Base-by-base conservation (phyloP, 2,797 vertebrate species). In the Rhincodon typus region DNA sequence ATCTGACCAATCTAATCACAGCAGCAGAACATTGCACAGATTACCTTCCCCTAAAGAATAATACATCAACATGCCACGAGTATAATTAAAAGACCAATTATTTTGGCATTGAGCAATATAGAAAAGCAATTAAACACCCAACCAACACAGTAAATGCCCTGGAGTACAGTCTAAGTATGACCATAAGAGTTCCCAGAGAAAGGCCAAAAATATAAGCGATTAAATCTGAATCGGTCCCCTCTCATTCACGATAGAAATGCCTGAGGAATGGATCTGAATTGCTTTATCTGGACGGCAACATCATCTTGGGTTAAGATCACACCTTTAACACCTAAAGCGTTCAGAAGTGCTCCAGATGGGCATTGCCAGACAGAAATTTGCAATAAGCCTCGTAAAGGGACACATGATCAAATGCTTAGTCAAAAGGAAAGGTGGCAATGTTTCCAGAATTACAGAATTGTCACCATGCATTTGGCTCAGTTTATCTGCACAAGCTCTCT, bases 121-220 rank as follows among this genome's bases (percentile, higher is more conserved):
- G 90, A 46, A 69, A 69, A 93, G 66, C 90, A 93, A 93, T 93
- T 69, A 93, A 93, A 69, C 66, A 69, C 62, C 66, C 25, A 23
- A 42, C 42, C 90, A 69, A 66, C 66, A 69, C 62, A 69, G 90
- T 69, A 93, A 69, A 93, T 25, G 62, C 90, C 38, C 66, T 19
- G 42, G 90, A 67, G 90, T 42, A 42, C 25, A 0, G 90, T 7
- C 17, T 25, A 42, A 69, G n/a, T 69, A 23, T 67, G 90, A 42
- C 34, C 30, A 25, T 23, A 69, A 25, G 88, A 91, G 62, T 91
- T 91, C 3, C 15, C 62, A 4, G 6, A 66, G 34, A 66, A 66
- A 91, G 88, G 90, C 62, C 15, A 19, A 62, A 30, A 62, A 19
- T 62, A 30, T 15, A 66, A 2, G 53, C 38, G 62, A 69, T 93